phyloP scores from a whole-genome alignment of 2,888 invertebrate genomes.

The Aporophyla nigra region DNA sequence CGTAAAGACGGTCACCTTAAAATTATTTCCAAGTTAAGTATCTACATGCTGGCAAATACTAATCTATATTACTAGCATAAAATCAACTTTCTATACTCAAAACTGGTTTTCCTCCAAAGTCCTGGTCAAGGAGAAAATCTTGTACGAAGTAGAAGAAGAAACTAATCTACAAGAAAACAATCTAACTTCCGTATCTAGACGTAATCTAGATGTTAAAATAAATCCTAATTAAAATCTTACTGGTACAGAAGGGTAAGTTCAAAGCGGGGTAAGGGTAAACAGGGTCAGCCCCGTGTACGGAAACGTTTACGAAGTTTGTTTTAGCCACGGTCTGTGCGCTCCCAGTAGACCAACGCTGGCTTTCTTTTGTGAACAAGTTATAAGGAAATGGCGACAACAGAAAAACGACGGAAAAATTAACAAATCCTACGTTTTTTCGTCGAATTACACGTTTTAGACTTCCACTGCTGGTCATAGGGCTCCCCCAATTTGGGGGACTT shows the following conservation, averaged over 20 bases:
- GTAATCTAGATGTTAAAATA: slow-evolving; percentile 44
- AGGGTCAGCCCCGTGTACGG: slow-evolving; percentile 15
- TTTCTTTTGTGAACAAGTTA: slow-evolving; percentile 26
- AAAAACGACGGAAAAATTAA: neutral
- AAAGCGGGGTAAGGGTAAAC: slow-evolving; percentile 30
- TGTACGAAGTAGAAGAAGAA: slow-evolving; percentile 3
- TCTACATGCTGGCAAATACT: neutral
- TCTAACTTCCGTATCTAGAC: slow-evolving; percentile 8
- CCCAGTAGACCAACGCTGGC: slow-evolving; percentile 32
- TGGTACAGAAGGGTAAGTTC: slow-evolving; percentile 12
- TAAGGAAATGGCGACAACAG: neutral
- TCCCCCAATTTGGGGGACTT: no score
- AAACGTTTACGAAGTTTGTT: slow-evolving; percentile 54
- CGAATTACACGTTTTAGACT: neutral
- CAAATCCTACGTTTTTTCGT: no score
- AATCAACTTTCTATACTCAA: neutral
- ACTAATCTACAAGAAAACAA: slow-evolving; percentile 42
- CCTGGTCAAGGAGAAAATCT: slow-evolving; percentile 1
- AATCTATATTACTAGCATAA: neutral
- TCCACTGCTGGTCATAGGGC: no score
- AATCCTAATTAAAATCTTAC: slow-evolving; percentile 55
- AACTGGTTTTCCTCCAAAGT: neutral
- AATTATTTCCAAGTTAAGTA: no score
- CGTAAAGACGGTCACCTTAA: no score
- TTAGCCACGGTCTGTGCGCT: slow-evolving; percentile 14